These are phyloP conservation scores for Leptobrachium leishanense DNA, from an alignment of 2,113 vertebrate genomes.

Conservation along the genomic window DNA sequence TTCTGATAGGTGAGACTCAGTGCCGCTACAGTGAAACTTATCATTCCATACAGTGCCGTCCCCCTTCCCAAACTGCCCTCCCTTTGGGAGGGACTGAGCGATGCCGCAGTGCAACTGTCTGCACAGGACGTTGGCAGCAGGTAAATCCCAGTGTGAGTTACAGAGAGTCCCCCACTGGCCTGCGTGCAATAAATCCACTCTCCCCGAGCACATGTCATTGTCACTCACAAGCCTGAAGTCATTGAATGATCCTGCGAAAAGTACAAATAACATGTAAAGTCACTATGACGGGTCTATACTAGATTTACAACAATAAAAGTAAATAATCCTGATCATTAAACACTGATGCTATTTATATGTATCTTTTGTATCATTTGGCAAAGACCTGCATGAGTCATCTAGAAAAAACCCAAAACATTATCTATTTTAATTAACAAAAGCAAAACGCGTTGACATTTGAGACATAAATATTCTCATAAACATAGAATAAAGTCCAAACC, in stretches of 20 bases:
- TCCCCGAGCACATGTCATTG: conserved; percentile 19
- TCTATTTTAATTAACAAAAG: too few relatives aligned
- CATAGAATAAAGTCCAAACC: too few relatives aligned
- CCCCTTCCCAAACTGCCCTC: neutral
- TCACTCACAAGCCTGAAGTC: conserved; percentile 28
- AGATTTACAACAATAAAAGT: neutral
- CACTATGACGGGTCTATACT: too few relatives aligned
- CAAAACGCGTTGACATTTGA: too few relatives aligned
- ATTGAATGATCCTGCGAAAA: neutral
- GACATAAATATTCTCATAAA: too few relatives aligned
- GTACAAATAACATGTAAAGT: too few relatives aligned
- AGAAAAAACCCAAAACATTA: too few relatives aligned
- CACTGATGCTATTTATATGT: too few relatives aligned
- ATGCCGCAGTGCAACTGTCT: conserved; percentile 28
- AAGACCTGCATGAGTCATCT: too few relatives aligned
- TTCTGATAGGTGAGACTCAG: conserved; percentile 1
- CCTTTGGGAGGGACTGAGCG: neutral
- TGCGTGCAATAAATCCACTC: conserved; percentile 18
- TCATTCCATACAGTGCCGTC: neutral
- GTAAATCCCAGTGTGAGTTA: conserved; percentile 4
- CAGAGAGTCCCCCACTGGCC: conserved; percentile 22
- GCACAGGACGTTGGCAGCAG: conserved; percentile 35
- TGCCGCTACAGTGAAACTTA: conserved; percentile 21
- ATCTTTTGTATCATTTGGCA: too few relatives aligned
- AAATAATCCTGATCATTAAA: neutral